A percentile compares a stretch with the other conserved stretches of the same genome.
These are phyloP conservation scores for Berghia stephanieae DNA, from an alignment of 1,140 invertebrate genomes.

Conservation along the genomic window DNA sequence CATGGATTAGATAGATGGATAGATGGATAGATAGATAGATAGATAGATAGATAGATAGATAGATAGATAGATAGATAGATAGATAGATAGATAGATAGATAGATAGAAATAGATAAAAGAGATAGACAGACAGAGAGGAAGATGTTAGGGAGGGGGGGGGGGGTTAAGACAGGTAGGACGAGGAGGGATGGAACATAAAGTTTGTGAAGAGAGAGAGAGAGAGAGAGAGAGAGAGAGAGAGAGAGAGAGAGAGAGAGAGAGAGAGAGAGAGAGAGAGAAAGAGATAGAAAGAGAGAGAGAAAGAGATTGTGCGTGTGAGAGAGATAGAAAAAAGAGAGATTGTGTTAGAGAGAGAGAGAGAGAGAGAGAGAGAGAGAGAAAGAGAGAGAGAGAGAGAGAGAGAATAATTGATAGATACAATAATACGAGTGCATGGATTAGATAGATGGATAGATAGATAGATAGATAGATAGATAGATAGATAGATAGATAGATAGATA, in stretches of 20 bases:
- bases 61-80: constrained; percentile 1
- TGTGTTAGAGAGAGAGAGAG: constrained; percentile 6
- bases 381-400: constrained; percentile 19
- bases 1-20: too few species aligned
- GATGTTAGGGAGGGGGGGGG: constrained; percentile 2
- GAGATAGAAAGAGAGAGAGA: neutral
- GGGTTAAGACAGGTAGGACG: neutral
- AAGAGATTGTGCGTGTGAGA: neutral
- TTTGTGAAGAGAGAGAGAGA: neutral
- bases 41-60: neutral
- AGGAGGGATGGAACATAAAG: neutral
- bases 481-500: too few species aligned
- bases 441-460: too few species aligned
- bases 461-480: too few species aligned
- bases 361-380: constrained; percentile 19
- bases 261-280: neutral
- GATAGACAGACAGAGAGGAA: neutral
- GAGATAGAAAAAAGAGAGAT: too few species aligned
- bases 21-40: too few species aligned
- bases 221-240: constrained; percentile 16
- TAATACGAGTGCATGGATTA: too few species aligned
- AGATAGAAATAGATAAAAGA: too few species aligned
- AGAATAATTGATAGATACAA: neutral
- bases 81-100: neutral
- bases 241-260: constrained; percentile 14